phyloP scores from a whole-genome alignment of 2,113 vertebrate genomes.

The Zapus hudsonius region DNA sequence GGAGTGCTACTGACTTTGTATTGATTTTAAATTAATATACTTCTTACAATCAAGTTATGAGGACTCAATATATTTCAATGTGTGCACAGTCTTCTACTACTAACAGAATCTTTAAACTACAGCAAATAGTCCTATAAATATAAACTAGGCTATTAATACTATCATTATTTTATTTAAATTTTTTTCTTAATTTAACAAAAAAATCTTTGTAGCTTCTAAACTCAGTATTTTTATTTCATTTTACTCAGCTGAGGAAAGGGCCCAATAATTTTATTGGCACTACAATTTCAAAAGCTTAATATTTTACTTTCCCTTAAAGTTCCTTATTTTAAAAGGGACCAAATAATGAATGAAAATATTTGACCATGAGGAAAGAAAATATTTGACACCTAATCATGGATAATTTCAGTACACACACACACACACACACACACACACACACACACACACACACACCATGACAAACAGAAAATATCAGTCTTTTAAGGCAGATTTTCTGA shows the following conservation, averaged over 20 bases:
- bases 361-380: neutral
- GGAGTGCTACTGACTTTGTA: slow-evolving; percentile 61
- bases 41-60: slow-evolving; percentile 58
- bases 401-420: neutral
- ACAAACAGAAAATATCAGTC: neutral
- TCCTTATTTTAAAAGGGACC: slow-evolving; percentile 27
- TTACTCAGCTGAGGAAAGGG: neutral
- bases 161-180: neutral
- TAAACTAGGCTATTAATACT: slow-evolving; percentile 19
- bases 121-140: neutral
- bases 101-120: neutral
- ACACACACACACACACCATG: neutral
- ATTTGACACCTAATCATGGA: neutral
- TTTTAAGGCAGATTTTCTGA: neutral
- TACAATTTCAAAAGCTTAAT: neutral
- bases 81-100: slow-evolving; percentile 1
- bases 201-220: neutral
- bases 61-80: neutral
- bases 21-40: slow-evolving; percentile 57
- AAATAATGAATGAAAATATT: neutral
- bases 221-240: slow-evolving; percentile 5
- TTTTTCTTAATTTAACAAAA: neutral
- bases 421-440: neutral
- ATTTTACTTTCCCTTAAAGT: neutral
- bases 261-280: neutral